phyloP scores from a whole-genome alignment of 2,113 vertebrate genomes.

The Amia ocellicauda region DNA sequence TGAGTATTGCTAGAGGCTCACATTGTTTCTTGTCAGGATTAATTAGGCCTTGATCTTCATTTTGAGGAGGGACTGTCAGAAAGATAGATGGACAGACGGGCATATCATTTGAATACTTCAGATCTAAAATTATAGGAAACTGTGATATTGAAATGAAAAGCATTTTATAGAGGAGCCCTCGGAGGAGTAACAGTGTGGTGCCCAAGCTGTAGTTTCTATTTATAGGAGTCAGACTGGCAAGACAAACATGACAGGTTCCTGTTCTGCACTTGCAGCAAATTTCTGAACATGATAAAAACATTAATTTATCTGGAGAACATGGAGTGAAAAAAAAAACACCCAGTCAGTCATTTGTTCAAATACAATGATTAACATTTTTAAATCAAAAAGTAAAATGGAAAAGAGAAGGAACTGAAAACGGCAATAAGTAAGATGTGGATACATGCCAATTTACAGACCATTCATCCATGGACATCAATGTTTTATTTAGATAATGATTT shows the following conservation, averaged over 20 bases:
- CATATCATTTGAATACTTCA: constrained; percentile 16
- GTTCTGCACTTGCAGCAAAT: constrained; percentile 38
- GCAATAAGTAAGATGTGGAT: no score
- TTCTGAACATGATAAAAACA: constrained; percentile 10
- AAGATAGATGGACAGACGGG: constrained; percentile 35
- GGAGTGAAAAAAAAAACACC: background rate
- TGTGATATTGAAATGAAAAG: no score
- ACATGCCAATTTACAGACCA: no score
- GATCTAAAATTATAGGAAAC: no score
- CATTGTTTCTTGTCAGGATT: constrained; percentile 5
- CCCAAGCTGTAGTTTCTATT: constrained; percentile 46
- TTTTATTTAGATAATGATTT: no score
- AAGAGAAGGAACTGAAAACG: no score
- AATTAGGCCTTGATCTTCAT: constrained; percentile 34
- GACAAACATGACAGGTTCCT: constrained; percentile 48
- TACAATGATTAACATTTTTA: constrained; percentile 3
- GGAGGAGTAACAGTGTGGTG: constrained; percentile 38
- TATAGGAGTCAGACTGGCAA: constrained; percentile 51
- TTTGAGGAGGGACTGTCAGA: constrained; percentile 17
- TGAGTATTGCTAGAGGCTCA: background rate
- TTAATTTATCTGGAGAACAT: background rate
- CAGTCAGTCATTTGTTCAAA: background rate
- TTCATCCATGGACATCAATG: no score
- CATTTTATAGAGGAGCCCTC: constrained; percentile 30
- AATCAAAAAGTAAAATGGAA: no score